A percentile compares a stretch with the other conserved stretches of the same genome.
phyloP scores from a whole-genome alignment of 2,113 vertebrate genomes.

The Aptenodytes forsteri region DNA sequence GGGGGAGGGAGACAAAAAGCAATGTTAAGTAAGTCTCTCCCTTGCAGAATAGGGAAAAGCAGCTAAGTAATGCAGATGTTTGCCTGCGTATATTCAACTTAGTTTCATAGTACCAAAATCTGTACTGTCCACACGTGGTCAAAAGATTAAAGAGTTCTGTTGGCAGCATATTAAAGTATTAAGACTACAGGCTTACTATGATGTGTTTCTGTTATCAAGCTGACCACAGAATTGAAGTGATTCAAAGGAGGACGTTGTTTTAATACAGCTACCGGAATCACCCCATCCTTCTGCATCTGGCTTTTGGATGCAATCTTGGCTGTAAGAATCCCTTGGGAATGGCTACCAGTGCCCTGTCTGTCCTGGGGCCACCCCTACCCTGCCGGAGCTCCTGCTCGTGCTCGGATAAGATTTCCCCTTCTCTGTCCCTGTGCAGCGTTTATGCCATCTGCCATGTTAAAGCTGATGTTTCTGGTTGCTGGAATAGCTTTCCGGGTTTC shows the following conservation, averaged over 20 bases:
- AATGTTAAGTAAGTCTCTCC: neutral
- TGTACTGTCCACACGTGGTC: neutral
- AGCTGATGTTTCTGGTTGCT: neutral
- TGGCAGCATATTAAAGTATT: conserved; percentile 56
- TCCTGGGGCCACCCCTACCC: neutral
- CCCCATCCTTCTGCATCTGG: neutral
- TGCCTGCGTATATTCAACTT: neutral
- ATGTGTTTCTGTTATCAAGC: neutral
- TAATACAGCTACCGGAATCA: neutral
- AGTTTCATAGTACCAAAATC: neutral
- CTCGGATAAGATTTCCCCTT: neutral
- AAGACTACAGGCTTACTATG: neutral
- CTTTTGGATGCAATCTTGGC: neutral
- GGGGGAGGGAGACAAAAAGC: neutral
- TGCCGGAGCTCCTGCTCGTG: neutral
- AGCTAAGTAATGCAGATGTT: neutral
- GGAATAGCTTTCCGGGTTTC: neutral
- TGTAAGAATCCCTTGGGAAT: neutral
- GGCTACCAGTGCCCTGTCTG: neutral
- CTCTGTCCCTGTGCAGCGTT: accelerated
- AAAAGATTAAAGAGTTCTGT: conserved; percentile 58
- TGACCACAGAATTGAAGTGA: neutral
- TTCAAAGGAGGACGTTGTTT: neutral
- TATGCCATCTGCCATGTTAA: neutral
- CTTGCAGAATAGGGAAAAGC: neutral